Conservation (phyloP, 2,113 vertebrate genomes). For the Monopterus albus region DNA sequence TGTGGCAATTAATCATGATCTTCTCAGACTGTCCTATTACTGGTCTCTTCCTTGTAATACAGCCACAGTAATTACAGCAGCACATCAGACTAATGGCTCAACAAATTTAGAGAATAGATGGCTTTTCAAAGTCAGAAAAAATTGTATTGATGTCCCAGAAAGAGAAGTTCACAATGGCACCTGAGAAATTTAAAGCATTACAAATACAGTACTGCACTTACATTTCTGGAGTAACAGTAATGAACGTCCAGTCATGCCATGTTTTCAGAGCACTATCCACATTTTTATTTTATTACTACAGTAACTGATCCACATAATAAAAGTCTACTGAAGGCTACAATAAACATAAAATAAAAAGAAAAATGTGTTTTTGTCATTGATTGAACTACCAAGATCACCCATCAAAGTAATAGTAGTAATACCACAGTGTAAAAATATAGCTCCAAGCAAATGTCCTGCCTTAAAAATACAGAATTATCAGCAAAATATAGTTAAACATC, state of each 20-base stretch:
- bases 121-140: not conserved
- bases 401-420: not conserved
- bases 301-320: too few relatives aligned
- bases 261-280: not conserved
- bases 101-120: not conserved
- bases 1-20: conserved; percentile 27
- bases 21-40: conserved; percentile 21
- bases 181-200: not conserved
- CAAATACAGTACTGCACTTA: not conserved
- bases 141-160: not conserved
- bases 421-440: not conserved
- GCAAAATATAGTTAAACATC: too few relatives aligned
- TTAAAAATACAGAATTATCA: too few relatives aligned
- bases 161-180: too few relatives aligned
- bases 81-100: not conserved
- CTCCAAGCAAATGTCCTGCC: too few relatives aligned
- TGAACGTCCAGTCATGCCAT: not conserved
- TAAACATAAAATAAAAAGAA: not conserved
- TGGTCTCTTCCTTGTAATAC: conserved; percentile 8
- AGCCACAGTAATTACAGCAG: conserved; percentile 8
- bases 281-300: not conserved
- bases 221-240: not conserved
- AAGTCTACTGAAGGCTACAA: too few relatives aligned
- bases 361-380: not conserved
- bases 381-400: not conserved